Conservation (phyloP, 2,888 invertebrate species). For the Syritta pipiens region DNA sequence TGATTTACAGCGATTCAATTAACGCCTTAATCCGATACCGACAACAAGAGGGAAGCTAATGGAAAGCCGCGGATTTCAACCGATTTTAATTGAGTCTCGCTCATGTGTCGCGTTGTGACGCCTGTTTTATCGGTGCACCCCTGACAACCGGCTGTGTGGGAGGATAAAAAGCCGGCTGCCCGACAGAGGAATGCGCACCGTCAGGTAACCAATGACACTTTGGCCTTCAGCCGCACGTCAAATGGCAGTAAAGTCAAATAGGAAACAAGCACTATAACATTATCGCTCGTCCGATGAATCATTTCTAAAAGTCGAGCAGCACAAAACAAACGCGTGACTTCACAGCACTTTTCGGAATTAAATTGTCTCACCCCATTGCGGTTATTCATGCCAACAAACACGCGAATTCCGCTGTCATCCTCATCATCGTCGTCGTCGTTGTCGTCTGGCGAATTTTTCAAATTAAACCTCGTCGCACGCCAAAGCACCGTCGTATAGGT, state of each 20-base stretch:
- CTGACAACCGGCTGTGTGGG: no score
- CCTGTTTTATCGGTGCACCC: no score
- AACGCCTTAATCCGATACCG: constrained; percentile 48
- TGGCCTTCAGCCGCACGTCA: no score
- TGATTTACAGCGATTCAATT: constrained; percentile 62
- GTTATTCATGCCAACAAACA: constrained; percentile 14
- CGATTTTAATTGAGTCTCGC: no score
- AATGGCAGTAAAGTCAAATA: neutral
- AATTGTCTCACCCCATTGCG: constrained; percentile 42
- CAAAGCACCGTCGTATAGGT: constrained; percentile 42
- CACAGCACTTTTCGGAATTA: constrained; percentile 59
- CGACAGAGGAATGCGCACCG: no score
- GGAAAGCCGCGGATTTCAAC: no score
- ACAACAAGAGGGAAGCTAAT: no score
- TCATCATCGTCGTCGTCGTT: no score
- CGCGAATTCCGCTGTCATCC: no score
- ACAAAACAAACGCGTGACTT: constrained; percentile 53
- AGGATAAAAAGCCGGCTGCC: no score
- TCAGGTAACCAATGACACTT: no score
- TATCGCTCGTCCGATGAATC: constrained; percentile 49
- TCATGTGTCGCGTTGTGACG: no score
- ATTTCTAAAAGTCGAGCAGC: constrained; percentile 15
- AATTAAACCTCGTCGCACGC: constrained; percentile 28
- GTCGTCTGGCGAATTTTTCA: constrained; percentile 33
- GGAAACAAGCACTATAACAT: constrained; percentile 29